Conservation (phyloP, 1,140 invertebrate species). For the Platyscapa corneri region DNA sequence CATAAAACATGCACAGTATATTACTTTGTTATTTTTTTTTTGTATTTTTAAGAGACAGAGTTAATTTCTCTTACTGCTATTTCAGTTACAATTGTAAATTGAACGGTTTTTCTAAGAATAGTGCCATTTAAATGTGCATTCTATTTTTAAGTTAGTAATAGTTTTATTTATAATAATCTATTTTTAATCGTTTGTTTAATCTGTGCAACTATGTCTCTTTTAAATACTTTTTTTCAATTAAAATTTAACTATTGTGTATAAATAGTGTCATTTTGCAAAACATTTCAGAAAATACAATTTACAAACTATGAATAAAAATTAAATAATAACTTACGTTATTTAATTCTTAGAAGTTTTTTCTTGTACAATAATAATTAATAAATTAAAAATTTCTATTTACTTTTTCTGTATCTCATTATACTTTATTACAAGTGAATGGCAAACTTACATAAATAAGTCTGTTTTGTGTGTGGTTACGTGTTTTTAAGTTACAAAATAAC, state of each 20-base stretch:
- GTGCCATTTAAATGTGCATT: background rate
- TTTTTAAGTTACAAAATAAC: slow-evolving; percentile 64
- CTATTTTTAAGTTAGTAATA: background rate
- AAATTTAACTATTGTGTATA: slow-evolving; percentile 12
- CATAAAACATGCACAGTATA: slow-evolving; percentile 25
- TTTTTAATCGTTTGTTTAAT: background rate
- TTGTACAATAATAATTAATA: slow-evolving; percentile 30
- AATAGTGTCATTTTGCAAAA: slow-evolving; percentile 31
- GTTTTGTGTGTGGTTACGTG: slow-evolving; percentile 58
- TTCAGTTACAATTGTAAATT: background rate
- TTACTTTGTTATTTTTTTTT: slow-evolving; percentile 13
- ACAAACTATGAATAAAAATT: slow-evolving; percentile 19
- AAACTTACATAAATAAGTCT: slow-evolving; percentile 71
- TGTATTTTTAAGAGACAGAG: slow-evolving; percentile 39
- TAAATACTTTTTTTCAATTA: slow-evolving; percentile 40
- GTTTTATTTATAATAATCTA: background rate
- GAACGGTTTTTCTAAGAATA: background rate
- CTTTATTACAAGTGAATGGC: slow-evolving; percentile 71
- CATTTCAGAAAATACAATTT: slow-evolving; percentile 1
- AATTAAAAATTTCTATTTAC: slow-evolving; percentile 51
- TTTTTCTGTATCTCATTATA: slow-evolving; percentile 62
- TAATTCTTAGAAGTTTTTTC: slow-evolving; percentile 15
- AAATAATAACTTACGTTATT: slow-evolving; percentile 40
- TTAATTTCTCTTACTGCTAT: slow-evolving; percentile 19
- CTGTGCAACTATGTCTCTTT: slow-evolving; percentile 35